Evolutionary conservation across 2,888 invertebrate species (phyloP), one percentile per base, ranked within the genome.

Genomic region (Theretra japonica): DNA sequence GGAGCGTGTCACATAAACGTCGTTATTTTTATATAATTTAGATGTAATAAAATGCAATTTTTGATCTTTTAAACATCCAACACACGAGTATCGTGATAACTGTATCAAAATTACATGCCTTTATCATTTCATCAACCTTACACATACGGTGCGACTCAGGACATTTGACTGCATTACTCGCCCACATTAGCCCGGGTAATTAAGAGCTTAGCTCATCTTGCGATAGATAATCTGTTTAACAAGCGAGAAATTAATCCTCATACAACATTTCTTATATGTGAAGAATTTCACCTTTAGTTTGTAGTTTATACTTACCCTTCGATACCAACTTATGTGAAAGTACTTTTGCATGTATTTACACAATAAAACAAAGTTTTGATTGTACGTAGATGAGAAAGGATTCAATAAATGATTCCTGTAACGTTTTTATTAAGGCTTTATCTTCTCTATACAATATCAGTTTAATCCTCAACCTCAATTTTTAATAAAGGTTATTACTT

Each of bases 181-280:
- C 70, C 76, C 71, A 79, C 82, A 79, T 82, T 80, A 77, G 82
- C 80, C 80, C 77, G 82, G 73, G 83, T 86, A 82, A 88, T 89
- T 84, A 88, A 83, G 79, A 87, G 89, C 83, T 90, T 88, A 89
- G 77, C 80, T 77, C 80, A 81, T 80, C 79, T 84, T 80, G 80
- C 77, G 80, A 81, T 83, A 85, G 83, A 83, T 89, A 88, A 90
- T 89, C 86, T 83, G 78, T 80, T 77, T 81, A 79, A 74, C 82
- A 79, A 77, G 81, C 75, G 77, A 77, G 77, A 79, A 82, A 86
- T 86, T 91, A 90, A 91, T 89, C 88, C 87, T 71, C 73, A 76
- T 83, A 84, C 87, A 81, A 75, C 80, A 80, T 82, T 82, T 82
- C 76, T 73, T 69, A 72, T 56, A 70, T 23, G 72, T 23, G 60